Base-by-base conservation (phyloP, 2,113 vertebrate genomes). In the Corythaixoides concolor region DNA sequence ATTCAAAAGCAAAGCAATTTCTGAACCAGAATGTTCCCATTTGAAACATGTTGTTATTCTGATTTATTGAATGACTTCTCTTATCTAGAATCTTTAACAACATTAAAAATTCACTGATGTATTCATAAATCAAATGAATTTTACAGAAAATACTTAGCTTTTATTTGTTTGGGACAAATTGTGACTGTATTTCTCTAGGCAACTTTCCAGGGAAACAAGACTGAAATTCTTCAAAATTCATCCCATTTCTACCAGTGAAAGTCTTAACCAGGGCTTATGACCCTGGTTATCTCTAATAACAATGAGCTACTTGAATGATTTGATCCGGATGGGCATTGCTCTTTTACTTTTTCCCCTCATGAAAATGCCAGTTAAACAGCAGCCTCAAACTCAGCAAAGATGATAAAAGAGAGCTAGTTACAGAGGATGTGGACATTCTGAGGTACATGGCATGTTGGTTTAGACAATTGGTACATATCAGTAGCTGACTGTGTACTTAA, bases 1-100 rank as follows among this genome's bases (percentile, higher is more conserved):
- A 32, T 37, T 91, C 60, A 94, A 96, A 95, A 97, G 9, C 64
- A 95, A 90, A 92, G n/a, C 4, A 6, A 69, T 89, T 77, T 84
- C 37, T 56, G 14, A 76, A 53, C 68, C 70, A 95, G 92, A 95
- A 82, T 94, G 6, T 56, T 95, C 55, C 63, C 35, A 58, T 83
- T 87, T 85, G 60, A 90, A 85, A 85, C 33, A 59, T 81, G 68
- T 86, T 85, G 45, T n/a, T 55, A 24, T 89, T 62, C 35, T 76
- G 59, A 94, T 77, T 58, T 75, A 94, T 47, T 81, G 39, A 92
- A 55, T 22, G 3, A 53, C 37, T 89, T 85, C 10, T 90, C 39
- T 78, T 73, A 45, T 63, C 58, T 81, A 64, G 64, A 93, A 67
- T 56, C 80, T 76, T 82, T 85, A 95, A 69, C 56, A 88, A 69